Conservation (phyloP, 2,113 vertebrate species). For the Chionis minor region DNA sequence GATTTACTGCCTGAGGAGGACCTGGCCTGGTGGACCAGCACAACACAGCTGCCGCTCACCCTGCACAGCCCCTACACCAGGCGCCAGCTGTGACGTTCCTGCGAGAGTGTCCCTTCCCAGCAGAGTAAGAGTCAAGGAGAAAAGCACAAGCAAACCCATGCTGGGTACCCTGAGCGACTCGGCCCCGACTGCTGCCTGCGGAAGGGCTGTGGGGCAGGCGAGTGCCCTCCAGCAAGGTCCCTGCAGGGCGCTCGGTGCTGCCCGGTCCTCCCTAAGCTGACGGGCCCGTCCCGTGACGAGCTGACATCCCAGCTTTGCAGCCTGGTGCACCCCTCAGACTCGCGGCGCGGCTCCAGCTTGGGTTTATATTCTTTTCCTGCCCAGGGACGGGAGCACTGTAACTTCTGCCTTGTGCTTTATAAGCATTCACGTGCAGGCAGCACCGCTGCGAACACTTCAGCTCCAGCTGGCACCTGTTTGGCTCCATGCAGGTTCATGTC, state of each 20-base stretch:
- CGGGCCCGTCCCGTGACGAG: not conserved
- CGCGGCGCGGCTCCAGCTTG: not conserved
- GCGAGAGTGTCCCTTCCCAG: rapidly evolving
- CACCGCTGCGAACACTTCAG: not conserved
- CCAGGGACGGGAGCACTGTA: not conserved
- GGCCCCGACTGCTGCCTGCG: not conserved
- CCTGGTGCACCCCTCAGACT: not conserved
- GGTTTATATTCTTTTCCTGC: not conserved
- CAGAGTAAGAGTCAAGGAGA: not conserved
- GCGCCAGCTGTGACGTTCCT: rapidly evolving
- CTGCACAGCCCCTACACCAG: rapidly evolving
- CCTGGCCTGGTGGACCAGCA: not conserved
- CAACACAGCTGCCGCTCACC: not conserved
- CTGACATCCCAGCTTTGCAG: not conserved
- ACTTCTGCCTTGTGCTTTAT: not conserved
- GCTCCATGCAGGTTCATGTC: not conserved
- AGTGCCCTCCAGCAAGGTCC: not conserved
- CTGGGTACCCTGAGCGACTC: rapidly evolving
- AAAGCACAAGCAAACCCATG: not conserved
- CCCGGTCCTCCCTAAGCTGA: rapidly evolving
- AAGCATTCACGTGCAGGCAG: not conserved
- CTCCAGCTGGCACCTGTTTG: not conserved
- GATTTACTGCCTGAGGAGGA: not conserved
- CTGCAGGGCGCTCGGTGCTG: not conserved
- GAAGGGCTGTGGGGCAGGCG: rapidly evolving